These are phyloP conservation scores for Porites evermanni DNA, from an alignment of 92 coral and sea anemone genomes.

Conservation along the genomic window DNA sequence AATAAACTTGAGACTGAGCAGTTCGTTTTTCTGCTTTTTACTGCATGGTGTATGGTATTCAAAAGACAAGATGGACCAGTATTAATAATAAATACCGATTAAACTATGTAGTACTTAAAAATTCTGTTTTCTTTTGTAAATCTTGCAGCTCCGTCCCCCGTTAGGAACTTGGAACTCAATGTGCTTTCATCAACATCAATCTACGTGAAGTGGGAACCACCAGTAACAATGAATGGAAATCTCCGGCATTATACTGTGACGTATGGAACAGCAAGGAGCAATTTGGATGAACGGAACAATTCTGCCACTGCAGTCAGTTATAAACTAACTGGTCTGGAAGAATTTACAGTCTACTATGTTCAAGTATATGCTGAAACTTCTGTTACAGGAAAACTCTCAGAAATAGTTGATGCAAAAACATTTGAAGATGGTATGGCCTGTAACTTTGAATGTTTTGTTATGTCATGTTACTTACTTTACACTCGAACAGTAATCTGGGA, in stretches of 20 bases:
- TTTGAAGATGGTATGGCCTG: conserved; percentile 63
- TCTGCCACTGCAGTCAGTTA: background rate
- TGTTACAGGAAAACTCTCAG: conserved; percentile 59
- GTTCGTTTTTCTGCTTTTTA: too few species aligned
- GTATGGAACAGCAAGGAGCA: conserved; percentile 49
- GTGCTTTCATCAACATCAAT: conserved; percentile 46
- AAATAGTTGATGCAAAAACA: conserved; percentile 51
- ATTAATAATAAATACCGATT: background rate
- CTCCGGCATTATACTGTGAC: conserved; percentile 53
- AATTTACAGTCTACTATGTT: conserved; percentile 61
- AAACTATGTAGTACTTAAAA: background rate
- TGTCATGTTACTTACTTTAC: too few species aligned
- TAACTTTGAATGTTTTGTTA: too few species aligned
- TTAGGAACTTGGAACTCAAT: conserved; percentile 47
- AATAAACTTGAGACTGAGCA: too few species aligned
- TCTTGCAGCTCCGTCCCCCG: conserved; percentile 70
- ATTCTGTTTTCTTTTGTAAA: background rate
- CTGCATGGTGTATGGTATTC: too few species aligned
- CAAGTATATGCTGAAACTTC: conserved; percentile 68
- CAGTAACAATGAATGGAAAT: conserved; percentile 57
- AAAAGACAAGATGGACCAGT: too few species aligned
- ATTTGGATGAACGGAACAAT: background rate
- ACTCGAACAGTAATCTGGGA: too few species aligned
- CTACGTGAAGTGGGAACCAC: conserved; percentile 48
- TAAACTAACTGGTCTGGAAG: conserved; percentile 33